Evolutionary conservation across 2,888 invertebrate genomes (phyloP).

Genomic region (Aphrophora alni): DNA sequence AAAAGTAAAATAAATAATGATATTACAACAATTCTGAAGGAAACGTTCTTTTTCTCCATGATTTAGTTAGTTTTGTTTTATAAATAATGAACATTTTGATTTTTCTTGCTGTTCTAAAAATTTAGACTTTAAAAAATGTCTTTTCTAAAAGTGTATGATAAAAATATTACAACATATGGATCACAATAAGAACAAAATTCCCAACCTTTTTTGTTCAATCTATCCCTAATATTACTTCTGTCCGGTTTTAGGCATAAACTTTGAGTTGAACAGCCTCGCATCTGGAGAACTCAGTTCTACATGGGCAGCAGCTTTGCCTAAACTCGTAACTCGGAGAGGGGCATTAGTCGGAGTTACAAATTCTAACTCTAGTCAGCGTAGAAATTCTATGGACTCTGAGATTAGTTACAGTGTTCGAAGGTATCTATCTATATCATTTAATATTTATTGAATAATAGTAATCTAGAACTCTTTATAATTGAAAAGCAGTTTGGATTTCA

Average conservation of each 20-base stretch:
- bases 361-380: constrained; percentile 62
- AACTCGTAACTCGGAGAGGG: constrained; percentile 82
- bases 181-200: too few relatives aligned
- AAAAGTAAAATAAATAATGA: too few relatives aligned
- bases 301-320: constrained; percentile 90
- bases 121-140: too few relatives aligned
- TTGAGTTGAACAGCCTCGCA: constrained; percentile 72
- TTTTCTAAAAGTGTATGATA: too few relatives aligned
- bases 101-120: too few relatives aligned
- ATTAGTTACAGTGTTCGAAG: constrained; percentile 54
- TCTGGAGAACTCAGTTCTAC: constrained; percentile 88
- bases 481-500: constrained; percentile 26
- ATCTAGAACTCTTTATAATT: neutral
- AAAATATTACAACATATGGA: too few relatives aligned
- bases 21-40: too few relatives aligned
- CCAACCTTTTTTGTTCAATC: neutral
- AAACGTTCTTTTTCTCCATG: too few relatives aligned
- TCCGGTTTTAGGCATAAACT: constrained; percentile 65
- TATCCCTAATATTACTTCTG: constrained; percentile 8
- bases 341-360: constrained; percentile 73
- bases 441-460: too few relatives aligned
- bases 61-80: too few relatives aligned
- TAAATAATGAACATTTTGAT: too few relatives aligned
- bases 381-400: constrained; percentile 66
- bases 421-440: constrained; percentile 42